These are phyloP conservation scores for Cinara cedri DNA, from an alignment of 2,888 invertebrate genomes.

Conservation along the genomic window DNA sequence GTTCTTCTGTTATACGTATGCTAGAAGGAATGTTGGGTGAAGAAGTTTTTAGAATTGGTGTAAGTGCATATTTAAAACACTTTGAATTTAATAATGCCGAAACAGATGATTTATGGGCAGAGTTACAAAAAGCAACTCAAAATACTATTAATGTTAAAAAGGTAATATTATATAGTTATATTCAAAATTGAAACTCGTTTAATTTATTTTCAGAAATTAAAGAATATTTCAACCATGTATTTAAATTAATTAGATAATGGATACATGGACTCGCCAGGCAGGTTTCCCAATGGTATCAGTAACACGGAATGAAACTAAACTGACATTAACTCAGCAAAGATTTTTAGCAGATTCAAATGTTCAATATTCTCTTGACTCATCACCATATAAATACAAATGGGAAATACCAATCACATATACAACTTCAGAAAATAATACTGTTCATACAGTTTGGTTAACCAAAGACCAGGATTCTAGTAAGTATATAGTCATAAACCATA, in stretches of 20 bases:
- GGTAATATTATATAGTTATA: slow-evolving; percentile 5
- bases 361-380: slow-evolving; percentile 64
- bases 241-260: slow-evolving; percentile 69
- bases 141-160: slow-evolving; percentile 66
- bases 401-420: slow-evolving; percentile 75
- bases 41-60: slow-evolving; percentile 74
- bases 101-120: slow-evolving; percentile 75
- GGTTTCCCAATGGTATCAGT: slow-evolving; percentile 82
- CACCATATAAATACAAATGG: slow-evolving; percentile 72
- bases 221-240: background rate
- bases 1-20: slow-evolving; percentile 79
- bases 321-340: slow-evolving; percentile 73
- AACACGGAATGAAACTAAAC: slow-evolving; percentile 63
- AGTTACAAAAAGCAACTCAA: slow-evolving; percentile 43
- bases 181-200: no score
- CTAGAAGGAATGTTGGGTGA: slow-evolving; percentile 79
- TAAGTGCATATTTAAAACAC: slow-evolving; percentile 75
- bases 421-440: slow-evolving; percentile 59
- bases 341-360: slow-evolving; percentile 73
- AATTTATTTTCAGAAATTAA: no score
- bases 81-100: slow-evolving; percentile 77
- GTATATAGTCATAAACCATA: slow-evolving; percentile 6
- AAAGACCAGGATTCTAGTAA: slow-evolving; percentile 60
- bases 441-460: slow-evolving; percentile 63
- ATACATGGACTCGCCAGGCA: slow-evolving; percentile 89